Evolutionary conservation across 2,888 invertebrate genomes (phyloP), one percentile per base, ranked within the genome.

Genomic region (Cephus pygmeus): DNA sequence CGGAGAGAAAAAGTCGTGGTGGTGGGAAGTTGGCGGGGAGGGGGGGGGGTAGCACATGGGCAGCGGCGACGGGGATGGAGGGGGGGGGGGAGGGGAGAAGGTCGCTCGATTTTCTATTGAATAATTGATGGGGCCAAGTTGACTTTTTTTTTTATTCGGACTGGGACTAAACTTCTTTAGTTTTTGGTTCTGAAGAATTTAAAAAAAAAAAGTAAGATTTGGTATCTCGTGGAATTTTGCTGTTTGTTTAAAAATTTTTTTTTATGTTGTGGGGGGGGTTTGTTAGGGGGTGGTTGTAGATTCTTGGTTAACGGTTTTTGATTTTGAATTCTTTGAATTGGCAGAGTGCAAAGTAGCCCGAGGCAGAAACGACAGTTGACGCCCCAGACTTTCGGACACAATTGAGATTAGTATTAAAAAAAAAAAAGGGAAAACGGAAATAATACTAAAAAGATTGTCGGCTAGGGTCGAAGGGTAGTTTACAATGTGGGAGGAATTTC

Each of bases 401-500:
- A 88, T 88, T 85, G 86, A 83, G 83, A 83, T 82, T 79, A 80
- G 82, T 81, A 71, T 71, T 79, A 73, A 77, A 77, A 77, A 77
- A 75, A 76, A 75, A 75, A 75, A 76, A 75, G 74, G 75, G 77
- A 77, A 73, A 77, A 79, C 75, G 74, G 75, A 76, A 69, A 77
- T 79, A 77, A 81, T 71, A 69, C 76, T 75, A 68, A 36, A 75
- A 81, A 82, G 79, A 75, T 79, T 78, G 78, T 75, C 79, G 80
- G 40, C 81, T 80, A 81, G 68, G 76, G 76, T 76, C 69, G 75
- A 79, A 83, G 84, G 84, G 83, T 84, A 75, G 83, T 84, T 84
- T 82, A 86, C 87, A 88, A 88, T 87, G 88, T 86, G 86, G 86
- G 87, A 88, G 87, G 87, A 87, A 88, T 87, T 85, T 83, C 81